Conservation (phyloP, 2,113 vertebrate species). For the Coreoperca whiteheadi region DNA sequence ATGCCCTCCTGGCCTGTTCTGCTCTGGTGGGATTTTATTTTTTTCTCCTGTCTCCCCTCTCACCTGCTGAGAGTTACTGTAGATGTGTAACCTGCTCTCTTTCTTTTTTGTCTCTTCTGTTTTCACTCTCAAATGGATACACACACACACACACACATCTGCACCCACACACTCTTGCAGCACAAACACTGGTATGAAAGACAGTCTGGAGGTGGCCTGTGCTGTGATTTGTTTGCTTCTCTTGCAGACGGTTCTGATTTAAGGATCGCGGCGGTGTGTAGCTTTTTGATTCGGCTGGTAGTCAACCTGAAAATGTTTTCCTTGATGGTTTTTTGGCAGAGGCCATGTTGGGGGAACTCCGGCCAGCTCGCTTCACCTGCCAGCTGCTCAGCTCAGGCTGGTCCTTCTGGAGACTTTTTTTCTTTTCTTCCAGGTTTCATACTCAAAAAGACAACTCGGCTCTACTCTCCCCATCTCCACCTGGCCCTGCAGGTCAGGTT, state of each 20-base stretch:
- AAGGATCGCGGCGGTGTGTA: slow-evolving; percentile 28
- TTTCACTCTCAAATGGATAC: neutral
- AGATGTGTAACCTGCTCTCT: slow-evolving; percentile 58
- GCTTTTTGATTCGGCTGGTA: slow-evolving; percentile 70
- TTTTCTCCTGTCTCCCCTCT: slow-evolving; percentile 56
- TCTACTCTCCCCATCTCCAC: slow-evolving; percentile 44
- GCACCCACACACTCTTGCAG: slow-evolving; percentile 30
- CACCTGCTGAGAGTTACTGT: slow-evolving; percentile 70
- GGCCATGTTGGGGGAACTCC: slow-evolving; percentile 39
- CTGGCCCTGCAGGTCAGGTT: slow-evolving; percentile 55
- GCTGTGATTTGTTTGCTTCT: slow-evolving; percentile 41
- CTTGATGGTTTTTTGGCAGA: slow-evolving; percentile 71
- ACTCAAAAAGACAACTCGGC: slow-evolving; percentile 49
- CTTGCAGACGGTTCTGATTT: slow-evolving; percentile 62
- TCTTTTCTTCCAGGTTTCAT: slow-evolving; percentile 20
- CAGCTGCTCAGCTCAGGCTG: slow-evolving; percentile 63
- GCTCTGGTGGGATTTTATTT: slow-evolving; percentile 61
- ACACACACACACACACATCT: slow-evolving; percentile 16
- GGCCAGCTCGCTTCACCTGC: slow-evolving; percentile 65
- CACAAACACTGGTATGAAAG: slow-evolving; percentile 42
- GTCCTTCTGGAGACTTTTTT: slow-evolving; percentile 50
- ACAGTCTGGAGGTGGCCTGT: slow-evolving; percentile 45
- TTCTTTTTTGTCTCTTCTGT: slow-evolving; percentile 29
- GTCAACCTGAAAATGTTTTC: slow-evolving; percentile 75
- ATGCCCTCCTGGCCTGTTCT: slow-evolving; percentile 68